A percentile compares a stretch with the other conserved stretches of the same genome.
These are phyloP conservation scores for Petrolisthes manimaculis DNA, from an alignment of 2,888 invertebrate genomes.

Conservation along the genomic window DNA sequence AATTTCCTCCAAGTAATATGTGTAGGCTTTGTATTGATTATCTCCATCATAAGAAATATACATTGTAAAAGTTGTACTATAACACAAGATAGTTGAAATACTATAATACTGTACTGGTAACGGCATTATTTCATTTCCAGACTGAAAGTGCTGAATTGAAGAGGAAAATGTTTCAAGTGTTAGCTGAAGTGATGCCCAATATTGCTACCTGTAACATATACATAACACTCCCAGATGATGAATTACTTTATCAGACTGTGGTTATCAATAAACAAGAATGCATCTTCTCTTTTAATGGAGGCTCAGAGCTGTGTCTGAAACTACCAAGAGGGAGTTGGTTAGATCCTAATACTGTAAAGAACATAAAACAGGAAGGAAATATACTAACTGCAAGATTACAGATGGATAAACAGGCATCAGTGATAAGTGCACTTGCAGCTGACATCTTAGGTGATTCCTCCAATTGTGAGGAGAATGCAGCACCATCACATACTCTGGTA, in stretches of 20 bases:
- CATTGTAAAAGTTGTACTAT: no score
- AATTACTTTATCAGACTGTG: constrained; percentile 15
- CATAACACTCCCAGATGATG: constrained; percentile 26
- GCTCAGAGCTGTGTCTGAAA: not conserved
- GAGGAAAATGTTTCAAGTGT: constrained; percentile 31
- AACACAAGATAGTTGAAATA: no score
- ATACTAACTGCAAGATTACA: constrained; percentile 31
- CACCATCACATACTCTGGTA: not conserved
- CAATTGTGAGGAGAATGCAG: not conserved
- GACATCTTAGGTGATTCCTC: constrained; percentile 28
- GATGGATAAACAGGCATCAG: constrained; percentile 35
- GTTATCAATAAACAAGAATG: constrained; percentile 22
- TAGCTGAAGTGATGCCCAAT: constrained; percentile 44
- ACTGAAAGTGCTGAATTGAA: not conserved
- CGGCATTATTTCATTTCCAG: not conserved
- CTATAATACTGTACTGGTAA: no score
- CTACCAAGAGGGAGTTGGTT: constrained; percentile 43
- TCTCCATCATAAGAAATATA: no score
- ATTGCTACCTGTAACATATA: constrained; percentile 41
- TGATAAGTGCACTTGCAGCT: constrained; percentile 39
- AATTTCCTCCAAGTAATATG: no score
- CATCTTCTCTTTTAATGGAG: constrained; percentile 25
- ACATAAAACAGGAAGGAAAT: constrained; percentile 31
- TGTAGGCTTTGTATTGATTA: no score
- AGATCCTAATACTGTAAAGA: constrained; percentile 17